Evolutionary conservation across 1,140 invertebrate genomes (phyloP).

Genomic region (Bombus haemorrhoidalis): DNA sequence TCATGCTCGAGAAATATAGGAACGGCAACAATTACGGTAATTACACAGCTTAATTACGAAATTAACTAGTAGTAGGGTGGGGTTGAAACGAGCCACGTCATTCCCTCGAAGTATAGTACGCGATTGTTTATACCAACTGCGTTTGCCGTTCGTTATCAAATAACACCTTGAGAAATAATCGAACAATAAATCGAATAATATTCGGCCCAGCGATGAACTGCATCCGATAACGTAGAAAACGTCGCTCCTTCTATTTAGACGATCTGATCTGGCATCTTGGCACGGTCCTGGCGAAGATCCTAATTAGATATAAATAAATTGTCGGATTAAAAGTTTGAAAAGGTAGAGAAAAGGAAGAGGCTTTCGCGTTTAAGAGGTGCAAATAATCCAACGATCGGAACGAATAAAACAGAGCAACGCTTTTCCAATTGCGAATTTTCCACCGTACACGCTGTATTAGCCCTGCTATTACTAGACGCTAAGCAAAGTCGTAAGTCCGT

Average conservation of each 20-base stretch:
- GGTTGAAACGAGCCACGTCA: background rate
- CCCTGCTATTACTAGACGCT: background rate
- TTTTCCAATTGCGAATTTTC: too few relatives aligned
- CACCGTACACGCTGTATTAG: background rate
- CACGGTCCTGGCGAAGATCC: too few relatives aligned
- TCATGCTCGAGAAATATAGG: background rate
- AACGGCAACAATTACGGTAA: background rate
- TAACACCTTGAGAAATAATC: background rate
- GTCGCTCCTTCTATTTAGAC: too few relatives aligned
- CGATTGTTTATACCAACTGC: background rate
- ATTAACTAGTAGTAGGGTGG: background rate
- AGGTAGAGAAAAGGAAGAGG: too few relatives aligned
- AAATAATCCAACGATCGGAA: too few relatives aligned
- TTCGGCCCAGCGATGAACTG: rapidly evolving
- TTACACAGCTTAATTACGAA: slow-evolving; percentile 1
- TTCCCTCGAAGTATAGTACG: background rate
- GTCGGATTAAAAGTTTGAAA: too few relatives aligned
- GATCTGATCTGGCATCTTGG: too few relatives aligned
- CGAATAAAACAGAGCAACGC: too few relatives aligned
- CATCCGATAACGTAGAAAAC: too few relatives aligned
- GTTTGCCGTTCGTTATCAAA: background rate
- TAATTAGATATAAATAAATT: too few relatives aligned
- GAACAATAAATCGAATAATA: too few relatives aligned
- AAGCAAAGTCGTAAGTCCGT: slow-evolving; percentile 6
- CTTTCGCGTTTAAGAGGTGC: too few relatives aligned